These are phyloP conservation scores for Desmophyllum pertusum DNA, from an alignment of 92 coral and sea anemone species.

Conservation along the genomic window DNA sequence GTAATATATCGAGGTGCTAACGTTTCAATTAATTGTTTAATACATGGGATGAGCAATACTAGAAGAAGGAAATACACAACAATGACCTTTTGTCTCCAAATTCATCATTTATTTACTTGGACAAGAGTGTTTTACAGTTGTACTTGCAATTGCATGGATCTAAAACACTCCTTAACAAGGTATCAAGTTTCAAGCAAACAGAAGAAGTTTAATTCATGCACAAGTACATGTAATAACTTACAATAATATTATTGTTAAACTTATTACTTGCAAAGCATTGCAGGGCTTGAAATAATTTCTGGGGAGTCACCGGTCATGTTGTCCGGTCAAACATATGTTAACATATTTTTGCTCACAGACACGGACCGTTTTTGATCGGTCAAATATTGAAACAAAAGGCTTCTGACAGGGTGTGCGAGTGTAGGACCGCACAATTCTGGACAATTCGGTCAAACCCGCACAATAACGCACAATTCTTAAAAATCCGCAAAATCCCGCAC, in stretches of 20 bases:
- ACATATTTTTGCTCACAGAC: too few species aligned
- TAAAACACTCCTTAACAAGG: not conserved
- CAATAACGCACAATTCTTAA: too few species aligned
- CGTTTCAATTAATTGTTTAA: not conserved
- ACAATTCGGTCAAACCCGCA: too few species aligned
- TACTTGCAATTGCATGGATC: not conserved
- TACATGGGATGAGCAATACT: not conserved
- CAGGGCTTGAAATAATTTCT: too few species aligned
- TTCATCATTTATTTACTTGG: not conserved
- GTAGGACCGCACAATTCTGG: too few species aligned
- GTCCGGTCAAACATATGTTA: too few species aligned
- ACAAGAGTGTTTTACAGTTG: not conserved
- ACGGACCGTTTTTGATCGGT: too few species aligned
- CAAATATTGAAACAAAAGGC: too few species aligned
- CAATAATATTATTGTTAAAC: not conserved
- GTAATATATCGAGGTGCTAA: not conserved
- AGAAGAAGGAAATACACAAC: not conserved
- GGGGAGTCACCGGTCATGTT: too few species aligned
- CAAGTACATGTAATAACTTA: not conserved
- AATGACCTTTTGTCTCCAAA: constrained; percentile 3
- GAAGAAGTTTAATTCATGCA: not conserved
- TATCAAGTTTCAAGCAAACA: not conserved
- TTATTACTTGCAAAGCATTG: not conserved
- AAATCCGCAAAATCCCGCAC: too few species aligned
- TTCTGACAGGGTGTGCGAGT: too few species aligned